Evolutionary conservation across 1,140 invertebrate species (phyloP), one percentile per base, ranked within the genome.

Genomic region (Caenorhabditis tropicalis): DNA sequence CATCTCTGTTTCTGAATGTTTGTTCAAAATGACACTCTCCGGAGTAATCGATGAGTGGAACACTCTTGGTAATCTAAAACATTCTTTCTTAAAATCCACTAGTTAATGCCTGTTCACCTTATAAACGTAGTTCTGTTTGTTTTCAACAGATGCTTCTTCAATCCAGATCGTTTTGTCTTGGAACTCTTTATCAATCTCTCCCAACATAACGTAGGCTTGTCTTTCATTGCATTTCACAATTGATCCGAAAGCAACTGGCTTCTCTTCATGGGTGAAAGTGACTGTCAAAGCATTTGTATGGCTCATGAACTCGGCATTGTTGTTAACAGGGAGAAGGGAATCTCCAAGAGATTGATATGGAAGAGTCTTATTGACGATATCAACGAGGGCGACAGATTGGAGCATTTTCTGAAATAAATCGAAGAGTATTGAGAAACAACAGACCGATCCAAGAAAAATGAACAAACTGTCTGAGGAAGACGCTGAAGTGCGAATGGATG

Each of bases 1-100:
- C 56, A 1, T 82, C 82, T 7, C 36, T 15, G 43, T 46, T 48
- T 51, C 36, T 29, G 46, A 82, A 82, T 1, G 51, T 60, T 29
- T 58, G 36, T 43, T 82, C 82, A 31, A 82, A 82, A 10, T 82
- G 82, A 6, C 60, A 65, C 29, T 82, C 36, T 39, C 60, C 82
- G 19, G 82, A 60, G 10, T 82, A 65, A 4, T 65, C 56, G 27
- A 46, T 43, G 21, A 53, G 60, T 21, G 82, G 82, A n/a, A 82
- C 48, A n/a, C 33, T 29, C 39, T 82, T 74, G 21, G 48, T 51
- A 33, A 56, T 51, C 82, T 82, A 36, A 39, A 82, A 33, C 0
- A 12, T 43, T 43, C 39, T 6, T 5, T 5, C 5, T 43, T 43
- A 43, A 43, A 6, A 43, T 43, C 12, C 12, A 6, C 12, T 12